A percentile compares a stretch with the other conserved stretches of the same genome.
Evolutionary conservation across 2,888 invertebrate genomes (phyloP).

Genomic region (Noctua fimbriata): DNA sequence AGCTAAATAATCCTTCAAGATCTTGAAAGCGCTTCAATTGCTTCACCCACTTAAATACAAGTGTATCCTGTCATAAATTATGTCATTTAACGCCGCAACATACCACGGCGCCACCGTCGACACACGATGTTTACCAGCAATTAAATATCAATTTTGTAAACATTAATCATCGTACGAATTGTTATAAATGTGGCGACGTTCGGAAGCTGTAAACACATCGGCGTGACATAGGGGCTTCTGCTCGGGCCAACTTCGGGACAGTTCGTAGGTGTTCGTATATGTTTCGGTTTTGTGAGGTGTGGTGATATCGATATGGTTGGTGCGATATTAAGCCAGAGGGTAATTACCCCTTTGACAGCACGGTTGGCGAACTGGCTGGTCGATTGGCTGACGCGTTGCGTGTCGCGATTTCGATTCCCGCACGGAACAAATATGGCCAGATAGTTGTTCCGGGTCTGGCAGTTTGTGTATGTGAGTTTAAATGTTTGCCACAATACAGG

Average conservation of each 20-base stretch:
- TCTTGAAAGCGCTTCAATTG: conserved; percentile 39
- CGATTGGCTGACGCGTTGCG: background rate
- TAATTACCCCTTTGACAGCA: background rate
- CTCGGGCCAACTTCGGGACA: conserved; percentile 23
- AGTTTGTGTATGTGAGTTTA: background rate
- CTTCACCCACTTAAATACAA: conserved; percentile 52
- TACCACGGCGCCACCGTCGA: conserved; percentile 69
- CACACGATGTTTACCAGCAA: conserved; percentile 78
- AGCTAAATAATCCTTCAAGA: conserved; percentile 5
- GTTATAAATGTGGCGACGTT: conserved; percentile 73
- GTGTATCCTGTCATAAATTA: conserved; percentile 75
- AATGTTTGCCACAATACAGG: background rate
- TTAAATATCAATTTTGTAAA: conserved; percentile 86
- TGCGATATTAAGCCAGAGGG: background rate
- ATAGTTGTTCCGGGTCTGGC: background rate
- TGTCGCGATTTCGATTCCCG: background rate
- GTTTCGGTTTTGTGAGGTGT: background rate
- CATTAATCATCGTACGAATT: conserved; percentile 84
- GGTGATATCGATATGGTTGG: background rate
- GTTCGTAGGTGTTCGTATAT: conserved; percentile 26
- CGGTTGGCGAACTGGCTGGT: background rate
- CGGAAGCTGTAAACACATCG: conserved; percentile 61
- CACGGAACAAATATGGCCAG: background rate
- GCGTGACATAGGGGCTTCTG: conserved; percentile 50
- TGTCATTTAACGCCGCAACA: conserved; percentile 73